Evolutionary conservation across 2,797 vertebrate species (phyloP), one percentile per base, ranked within the genome.

Genomic region (Sebastes kiyomatsui): DNA sequence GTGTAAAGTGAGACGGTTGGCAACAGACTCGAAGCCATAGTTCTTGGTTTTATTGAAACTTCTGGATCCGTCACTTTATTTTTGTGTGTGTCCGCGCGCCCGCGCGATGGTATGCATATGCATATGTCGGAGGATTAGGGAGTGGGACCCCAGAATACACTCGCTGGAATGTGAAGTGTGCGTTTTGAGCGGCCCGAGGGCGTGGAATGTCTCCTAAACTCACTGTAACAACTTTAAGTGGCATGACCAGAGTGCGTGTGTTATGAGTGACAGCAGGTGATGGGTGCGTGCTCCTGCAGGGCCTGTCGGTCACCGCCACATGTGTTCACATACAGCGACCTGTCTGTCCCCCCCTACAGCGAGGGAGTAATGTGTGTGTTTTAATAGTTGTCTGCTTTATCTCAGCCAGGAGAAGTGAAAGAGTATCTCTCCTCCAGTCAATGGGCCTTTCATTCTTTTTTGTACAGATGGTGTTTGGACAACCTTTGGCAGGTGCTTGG

Each of bases 91-190:
- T 84, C 60, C 70, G 58, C 20, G 4, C 82, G 49, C 67, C 72
- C 46, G 20, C 61, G 71, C 74, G 0, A 35, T 77, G 86, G 90
- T 80, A 90, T 91, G 90, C 84, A 46, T 90, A 84, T 88, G 87
- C 93, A 93, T 92, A 93, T 93, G 92, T 89, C 33, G 58, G 80
- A 86, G 80, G 86, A 90, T 92, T 69, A 91, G 90, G 93, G 94
- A 93, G 94, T 93, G 94, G 93, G 81, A 91, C 87, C 92, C 83
- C 83, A 92, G 91, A 94, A 94, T 94, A 93, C 89, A 91, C 88
- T 67, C 7, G 8, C 54, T 88, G 93, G 94, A 93, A 95, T 95
- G 93, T 85, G 62, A 86, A 91, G 83, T 93, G 94, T 92, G 94
- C 90, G 89, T 91, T 92, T 90, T 82, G 89, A 84, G 90, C 77